phyloP scores from a whole-genome alignment of 2,113 vertebrate genomes.

The Periophthalmodon schlosseri region DNA sequence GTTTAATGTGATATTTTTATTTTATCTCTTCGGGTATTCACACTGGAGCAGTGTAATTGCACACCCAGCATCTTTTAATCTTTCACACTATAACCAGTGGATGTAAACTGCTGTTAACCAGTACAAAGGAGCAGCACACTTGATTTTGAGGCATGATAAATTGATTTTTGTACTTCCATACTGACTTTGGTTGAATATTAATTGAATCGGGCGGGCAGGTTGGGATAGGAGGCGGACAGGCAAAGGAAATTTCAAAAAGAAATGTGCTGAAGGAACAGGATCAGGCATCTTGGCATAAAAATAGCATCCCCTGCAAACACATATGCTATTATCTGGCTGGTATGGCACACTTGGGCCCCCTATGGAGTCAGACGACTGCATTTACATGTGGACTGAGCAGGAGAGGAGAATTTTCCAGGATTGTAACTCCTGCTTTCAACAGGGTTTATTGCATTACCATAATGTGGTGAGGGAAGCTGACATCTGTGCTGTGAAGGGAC shows the following conservation, averaged over 20 bases:
- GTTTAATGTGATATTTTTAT: constrained; percentile 4
- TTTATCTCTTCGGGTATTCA: neutral
- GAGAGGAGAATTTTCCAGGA: constrained; percentile 65
- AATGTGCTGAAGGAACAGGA: constrained; percentile 67
- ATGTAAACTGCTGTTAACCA: constrained; percentile 49
- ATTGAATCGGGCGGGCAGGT: constrained; percentile 63
- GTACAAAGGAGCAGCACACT: constrained; percentile 57
- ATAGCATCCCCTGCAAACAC: constrained; percentile 72
- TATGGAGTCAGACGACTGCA: constrained; percentile 54
- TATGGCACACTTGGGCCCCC: constrained; percentile 53
- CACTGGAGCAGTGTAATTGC: neutral
- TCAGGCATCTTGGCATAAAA: constrained; percentile 68
- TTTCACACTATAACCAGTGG: constrained; percentile 15
- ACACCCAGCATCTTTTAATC: neutral
- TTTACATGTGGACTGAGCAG: constrained; percentile 64
- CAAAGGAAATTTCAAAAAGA: constrained; percentile 47
- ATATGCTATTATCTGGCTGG: constrained; percentile 71
- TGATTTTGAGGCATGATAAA: constrained; percentile 73
- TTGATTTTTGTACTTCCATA: constrained; percentile 73
- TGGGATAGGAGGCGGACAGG: constrained; percentile 48
- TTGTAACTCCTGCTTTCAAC: constrained; percentile 63
- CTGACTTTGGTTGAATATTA: constrained; percentile 67
- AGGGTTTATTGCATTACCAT: constrained; percentile 68
- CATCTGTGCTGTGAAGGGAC: constrained; percentile 31
- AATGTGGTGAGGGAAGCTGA: constrained; percentile 52